Percentiles rank a stretch among this genome's conserved stretches.
phyloP scores from a whole-genome alignment of 2,113 vertebrate genomes.

The Anthoscopus minutus region DNA sequence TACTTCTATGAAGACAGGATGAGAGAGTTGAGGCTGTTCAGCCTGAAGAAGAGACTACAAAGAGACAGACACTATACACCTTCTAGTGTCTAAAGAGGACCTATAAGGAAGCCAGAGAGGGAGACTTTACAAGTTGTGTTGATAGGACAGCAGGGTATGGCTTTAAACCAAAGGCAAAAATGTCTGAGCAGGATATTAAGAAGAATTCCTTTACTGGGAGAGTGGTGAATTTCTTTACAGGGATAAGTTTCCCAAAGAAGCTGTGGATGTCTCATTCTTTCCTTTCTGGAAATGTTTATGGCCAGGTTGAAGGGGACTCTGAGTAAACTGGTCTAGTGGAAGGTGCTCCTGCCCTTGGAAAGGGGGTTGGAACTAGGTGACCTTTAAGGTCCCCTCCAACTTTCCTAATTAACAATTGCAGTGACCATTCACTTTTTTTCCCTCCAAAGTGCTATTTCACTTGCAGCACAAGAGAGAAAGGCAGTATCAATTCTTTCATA shows the following conservation, averaged over 20 bases:
- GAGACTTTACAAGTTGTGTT: not conserved
- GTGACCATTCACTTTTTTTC: not conserved
- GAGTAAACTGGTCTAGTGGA: not conserved
- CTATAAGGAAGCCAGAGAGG: not conserved
- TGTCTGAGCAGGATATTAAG: not conserved
- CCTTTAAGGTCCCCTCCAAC: not conserved
- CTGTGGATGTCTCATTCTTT: not conserved
- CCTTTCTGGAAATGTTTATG: not conserved
- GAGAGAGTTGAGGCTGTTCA: not conserved
- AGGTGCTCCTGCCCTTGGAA: not conserved
- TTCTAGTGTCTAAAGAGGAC: not conserved
- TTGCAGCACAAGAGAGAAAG: not conserved
- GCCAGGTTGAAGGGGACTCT: not conserved
- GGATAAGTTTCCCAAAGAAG: not conserved
- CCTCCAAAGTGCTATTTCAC: not conserved
- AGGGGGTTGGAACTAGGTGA: not conserved
- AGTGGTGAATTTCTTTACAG: fast-evolving
- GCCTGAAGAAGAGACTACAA: not conserved
- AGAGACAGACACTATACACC: not conserved
- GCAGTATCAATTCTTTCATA: not conserved
- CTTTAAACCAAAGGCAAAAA: not conserved
- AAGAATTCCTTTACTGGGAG: not conserved
- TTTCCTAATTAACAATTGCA: not conserved
- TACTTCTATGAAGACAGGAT: not conserved
- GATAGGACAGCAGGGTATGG: not conserved